Conservation (phyloP, 2,113 vertebrate species). For the Xiphophorus maculatus region DNA sequence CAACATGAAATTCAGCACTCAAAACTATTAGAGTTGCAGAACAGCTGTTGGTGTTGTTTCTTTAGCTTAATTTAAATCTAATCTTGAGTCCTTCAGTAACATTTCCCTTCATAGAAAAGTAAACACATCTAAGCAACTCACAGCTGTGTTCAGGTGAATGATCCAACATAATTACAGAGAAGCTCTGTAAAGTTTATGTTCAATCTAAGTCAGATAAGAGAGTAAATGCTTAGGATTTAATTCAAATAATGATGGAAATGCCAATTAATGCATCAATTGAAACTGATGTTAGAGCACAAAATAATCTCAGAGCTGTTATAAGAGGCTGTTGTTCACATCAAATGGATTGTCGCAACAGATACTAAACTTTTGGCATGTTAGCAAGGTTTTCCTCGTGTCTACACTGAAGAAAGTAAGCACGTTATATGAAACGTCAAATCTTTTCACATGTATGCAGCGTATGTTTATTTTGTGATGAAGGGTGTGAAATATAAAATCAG, state of each 20-base stretch:
- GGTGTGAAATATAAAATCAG: too few species aligned
- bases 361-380: too few species aligned
- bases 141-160: neutral
- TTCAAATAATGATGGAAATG: constrained; percentile 9
- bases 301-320: neutral
- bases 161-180: neutral
- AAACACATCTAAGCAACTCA: neutral
- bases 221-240: constrained; percentile 4
- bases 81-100: neutral
- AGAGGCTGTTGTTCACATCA: constrained; percentile 5
- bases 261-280: neutral
- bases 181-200: constrained; percentile 1
- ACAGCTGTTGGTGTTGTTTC: neutral
- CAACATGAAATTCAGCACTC: neutral
- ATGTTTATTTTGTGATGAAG: neutral
- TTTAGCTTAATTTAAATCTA: neutral
- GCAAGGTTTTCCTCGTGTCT: too few species aligned
- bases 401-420: too few species aligned
- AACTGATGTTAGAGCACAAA: neutral
- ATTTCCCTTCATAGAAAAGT: neutral
- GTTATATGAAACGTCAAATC: too few species aligned
- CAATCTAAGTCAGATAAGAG: constrained; percentile 6
- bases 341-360: neutral
- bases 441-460: neutral
- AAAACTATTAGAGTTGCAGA: neutral